Evolutionary conservation across 2,888 invertebrate species (phyloP).

Genomic region (Phaonia tiefii): DNA sequence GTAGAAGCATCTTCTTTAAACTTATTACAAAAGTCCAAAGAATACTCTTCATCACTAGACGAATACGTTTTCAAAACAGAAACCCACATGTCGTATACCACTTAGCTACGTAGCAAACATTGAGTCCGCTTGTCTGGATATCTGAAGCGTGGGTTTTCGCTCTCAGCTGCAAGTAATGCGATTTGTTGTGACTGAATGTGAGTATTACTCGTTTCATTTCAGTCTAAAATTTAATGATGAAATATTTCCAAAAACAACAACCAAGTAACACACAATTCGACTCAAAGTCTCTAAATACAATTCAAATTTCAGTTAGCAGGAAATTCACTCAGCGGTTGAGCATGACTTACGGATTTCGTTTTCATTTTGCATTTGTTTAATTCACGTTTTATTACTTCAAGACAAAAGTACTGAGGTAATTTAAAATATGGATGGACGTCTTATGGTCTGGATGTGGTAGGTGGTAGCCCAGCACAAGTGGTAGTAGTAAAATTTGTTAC

Average conservation of each 20-base stretch:
- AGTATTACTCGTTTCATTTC: not conserved
- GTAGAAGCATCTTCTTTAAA: too few relatives aligned
- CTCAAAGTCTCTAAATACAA: conserved; percentile 39
- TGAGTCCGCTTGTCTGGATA: conserved; percentile 52
- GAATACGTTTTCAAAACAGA: too few relatives aligned
- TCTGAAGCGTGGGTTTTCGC: conserved; percentile 45
- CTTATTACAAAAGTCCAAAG: too few relatives aligned
- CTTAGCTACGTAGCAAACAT: conserved; percentile 44
- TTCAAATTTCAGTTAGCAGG: conserved; percentile 47
- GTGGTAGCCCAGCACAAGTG: conserved; percentile 23
- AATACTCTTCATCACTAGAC: too few relatives aligned
- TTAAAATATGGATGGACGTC: conserved; percentile 14
- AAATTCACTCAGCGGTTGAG: conserved; percentile 55
- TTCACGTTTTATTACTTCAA: conserved; percentile 20
- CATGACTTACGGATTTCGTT: conserved; percentile 50
- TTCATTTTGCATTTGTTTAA: conserved; percentile 10
- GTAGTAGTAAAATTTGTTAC: conserved; percentile 4
- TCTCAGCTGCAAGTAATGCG: not conserved
- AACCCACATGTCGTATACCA: conserved; percentile 9
- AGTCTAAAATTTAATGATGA: conserved; percentile 55
- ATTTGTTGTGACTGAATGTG: not conserved
- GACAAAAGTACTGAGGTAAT: not conserved
- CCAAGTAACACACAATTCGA: conserved; percentile 48
- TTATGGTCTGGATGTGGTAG: not conserved
- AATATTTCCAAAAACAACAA: conserved; percentile 27